Evolutionary conservation across 2,113 vertebrate species (phyloP), one percentile per base, ranked within the genome.

Genomic region (Platanista minor): DNA sequence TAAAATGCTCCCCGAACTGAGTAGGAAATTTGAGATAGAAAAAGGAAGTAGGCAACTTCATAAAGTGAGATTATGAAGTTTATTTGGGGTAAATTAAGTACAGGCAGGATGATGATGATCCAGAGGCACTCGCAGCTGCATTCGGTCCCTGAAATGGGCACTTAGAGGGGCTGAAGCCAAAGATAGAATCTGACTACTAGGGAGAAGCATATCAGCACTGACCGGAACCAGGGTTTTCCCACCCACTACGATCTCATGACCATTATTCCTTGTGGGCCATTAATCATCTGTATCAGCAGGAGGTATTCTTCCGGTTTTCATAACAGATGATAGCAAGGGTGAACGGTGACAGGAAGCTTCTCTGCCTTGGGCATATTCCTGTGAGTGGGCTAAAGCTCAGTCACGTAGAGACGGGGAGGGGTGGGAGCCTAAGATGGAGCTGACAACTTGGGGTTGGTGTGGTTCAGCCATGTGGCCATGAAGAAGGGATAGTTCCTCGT

Each of bases 331-430:
- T 23, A 23, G 57, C 23, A 21, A 59, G 7, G 8, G 21, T 25
- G 57, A 25, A 59, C 8, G 3, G 3, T 59, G 57, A 59, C 23
- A 57, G 23, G 23, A 8, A 59, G 57, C 74, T 6, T 33, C 43
- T 12, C 9, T 77, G 17, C 9, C 29, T 77, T 46, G 46, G 43
- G 74, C 31, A 43, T 17, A 43, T 77, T 77, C 74, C 46, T 49
- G 74, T 46, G 43, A 75, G 9, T 29, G 74, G 43, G 43, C 29
- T 75, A 49, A 75, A 75, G 31, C 43, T 20, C 43, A 12, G 29
- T 20, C 74, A 75, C 0, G 0, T 10, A 0, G 2, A 27, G 41
- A 8, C 14, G 29, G 41, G 8, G 72, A 31, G 27, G 23, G 25
- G 31, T 21, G 33, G 29, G 25, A 33, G 17, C 29, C 43, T 77